Base-by-base conservation (phyloP, 2,113 vertebrate genomes). In the Saguinus imperator region DNA sequence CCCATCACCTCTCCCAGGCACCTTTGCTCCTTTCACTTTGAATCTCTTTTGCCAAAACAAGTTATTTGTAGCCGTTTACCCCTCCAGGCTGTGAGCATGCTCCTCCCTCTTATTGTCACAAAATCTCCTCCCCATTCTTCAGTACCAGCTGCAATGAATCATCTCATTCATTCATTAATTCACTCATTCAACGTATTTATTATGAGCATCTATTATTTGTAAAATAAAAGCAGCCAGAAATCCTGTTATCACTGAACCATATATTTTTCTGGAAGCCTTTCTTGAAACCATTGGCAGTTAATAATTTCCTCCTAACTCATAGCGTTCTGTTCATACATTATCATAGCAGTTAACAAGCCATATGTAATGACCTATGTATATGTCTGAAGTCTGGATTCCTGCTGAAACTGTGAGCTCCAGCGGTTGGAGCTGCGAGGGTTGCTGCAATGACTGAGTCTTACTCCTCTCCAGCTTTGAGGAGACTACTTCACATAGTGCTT, bases 151-250 rank as follows among this genome's bases (percentile, higher is more conserved):
- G 25, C 82, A 79, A 37, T 18, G n/a, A 95, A 80, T 61, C 27
- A 40, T 37, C 57, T 88, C 92, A 61, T 93, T 90, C 43, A 48
- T 76, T 76, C 43, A 87, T 91, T 96, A 70, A 84, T 84, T 90
- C 76, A 90, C 37, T 77, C 40, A 52, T 83, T 81, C 37, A 77
- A 61, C 37, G 72, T 32, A 61, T 68, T 95, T 58, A 75, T 43
- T 89, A 94, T 91, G 61, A n/a, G 66, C n/a, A 81, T 23, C 32
- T 61, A 75, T 17, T 87, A 70, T 70, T 68, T 91, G 43, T 73
- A 48, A 89, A 87, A 37, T 68, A 50, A 93, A 55, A 11, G 61
- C 94, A 90, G 66, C 84, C 4, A 64, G 68, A 68, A 76, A 50
- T 20, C 9, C 35, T 80, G 3, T 84, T 90, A 27, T 76, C 16